Evolutionary conservation across 1,140 invertebrate species (phyloP).

Genomic region (Harpegnathos saltator): DNA sequence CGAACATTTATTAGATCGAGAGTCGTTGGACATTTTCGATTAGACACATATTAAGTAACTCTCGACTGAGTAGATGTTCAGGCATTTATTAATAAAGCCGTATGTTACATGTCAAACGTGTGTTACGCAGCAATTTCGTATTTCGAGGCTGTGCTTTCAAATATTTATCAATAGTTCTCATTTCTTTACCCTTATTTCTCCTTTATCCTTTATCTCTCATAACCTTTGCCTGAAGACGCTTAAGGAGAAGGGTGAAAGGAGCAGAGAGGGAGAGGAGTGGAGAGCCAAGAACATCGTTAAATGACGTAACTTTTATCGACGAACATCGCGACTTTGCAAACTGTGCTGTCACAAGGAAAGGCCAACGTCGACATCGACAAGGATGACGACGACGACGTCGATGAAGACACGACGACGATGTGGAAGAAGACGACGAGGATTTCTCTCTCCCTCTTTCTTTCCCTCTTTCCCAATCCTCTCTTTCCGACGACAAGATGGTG

Average conservation of each 20-base stretch:
- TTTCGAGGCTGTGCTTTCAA: not conserved
- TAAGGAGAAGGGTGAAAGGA: not conserved
- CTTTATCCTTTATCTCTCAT: conserved; percentile 30
- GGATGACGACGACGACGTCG: conserved; percentile 22
- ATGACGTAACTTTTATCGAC: conserved; percentile 76
- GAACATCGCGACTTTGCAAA: conserved; percentile 70
- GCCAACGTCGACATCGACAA: conserved; percentile 3
- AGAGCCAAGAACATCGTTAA: conserved; percentile 61
- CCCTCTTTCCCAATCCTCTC: not conserved
- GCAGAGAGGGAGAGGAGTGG: not conserved
- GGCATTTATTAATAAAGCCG: too few species aligned
- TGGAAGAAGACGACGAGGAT: too few species aligned
- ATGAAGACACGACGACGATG: conserved; percentile 17
- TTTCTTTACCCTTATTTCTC: conserved; percentile 1
- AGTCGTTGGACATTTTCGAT: too few species aligned
- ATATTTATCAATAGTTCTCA: conserved; percentile 5
- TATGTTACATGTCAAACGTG: too few species aligned
- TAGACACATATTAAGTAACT: too few species aligned
- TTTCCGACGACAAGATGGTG: conserved; percentile 49
- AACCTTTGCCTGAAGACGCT: not conserved
- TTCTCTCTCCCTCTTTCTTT: too few species aligned
- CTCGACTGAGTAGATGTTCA: too few species aligned
- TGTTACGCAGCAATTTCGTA: not conserved
- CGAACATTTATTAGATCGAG: too few species aligned
- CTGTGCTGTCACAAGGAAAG: conserved; percentile 59